Conservation (phyloP, 2,113 vertebrate genomes). For the Indicator maculatus region DNA sequence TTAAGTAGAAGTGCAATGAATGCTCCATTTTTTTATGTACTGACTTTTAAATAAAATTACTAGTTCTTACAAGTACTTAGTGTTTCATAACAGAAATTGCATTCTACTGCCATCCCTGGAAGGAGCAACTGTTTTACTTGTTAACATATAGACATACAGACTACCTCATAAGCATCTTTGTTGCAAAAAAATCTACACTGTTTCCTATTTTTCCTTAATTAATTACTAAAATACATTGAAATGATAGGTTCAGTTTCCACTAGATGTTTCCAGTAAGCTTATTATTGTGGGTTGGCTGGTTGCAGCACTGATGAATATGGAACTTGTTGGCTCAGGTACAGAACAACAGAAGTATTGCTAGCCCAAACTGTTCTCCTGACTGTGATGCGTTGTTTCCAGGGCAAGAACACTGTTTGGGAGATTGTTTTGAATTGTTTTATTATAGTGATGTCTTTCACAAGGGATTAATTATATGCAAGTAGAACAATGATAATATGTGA, state of each 20-base stretch:
- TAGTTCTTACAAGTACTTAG: background rate
- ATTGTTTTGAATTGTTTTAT: conserved; percentile 18
- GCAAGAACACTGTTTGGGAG: background rate
- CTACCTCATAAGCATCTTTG: background rate
- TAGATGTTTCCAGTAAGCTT: background rate
- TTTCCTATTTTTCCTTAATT: background rate
- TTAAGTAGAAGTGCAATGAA: background rate
- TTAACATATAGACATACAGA: background rate
- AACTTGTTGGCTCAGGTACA: background rate
- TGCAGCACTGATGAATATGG: background rate
- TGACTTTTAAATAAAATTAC: background rate
- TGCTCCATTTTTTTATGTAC: background rate
- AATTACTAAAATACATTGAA: background rate
- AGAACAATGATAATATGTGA: conserved; percentile 17
- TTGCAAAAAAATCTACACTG: background rate
- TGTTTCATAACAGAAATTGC: background rate
- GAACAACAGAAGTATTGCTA: background rate
- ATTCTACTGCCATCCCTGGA: background rate
- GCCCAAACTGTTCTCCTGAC: background rate
- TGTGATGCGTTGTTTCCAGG: background rate
- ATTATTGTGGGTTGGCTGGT: background rate
- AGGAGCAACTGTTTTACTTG: background rate
- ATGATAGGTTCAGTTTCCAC: background rate
- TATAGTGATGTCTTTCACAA: conserved; percentile 16
- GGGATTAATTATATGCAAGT: conserved; percentile 23